phyloP scores from a whole-genome alignment of 2,888 invertebrate species.

The Clitarchus hookeri region DNA sequence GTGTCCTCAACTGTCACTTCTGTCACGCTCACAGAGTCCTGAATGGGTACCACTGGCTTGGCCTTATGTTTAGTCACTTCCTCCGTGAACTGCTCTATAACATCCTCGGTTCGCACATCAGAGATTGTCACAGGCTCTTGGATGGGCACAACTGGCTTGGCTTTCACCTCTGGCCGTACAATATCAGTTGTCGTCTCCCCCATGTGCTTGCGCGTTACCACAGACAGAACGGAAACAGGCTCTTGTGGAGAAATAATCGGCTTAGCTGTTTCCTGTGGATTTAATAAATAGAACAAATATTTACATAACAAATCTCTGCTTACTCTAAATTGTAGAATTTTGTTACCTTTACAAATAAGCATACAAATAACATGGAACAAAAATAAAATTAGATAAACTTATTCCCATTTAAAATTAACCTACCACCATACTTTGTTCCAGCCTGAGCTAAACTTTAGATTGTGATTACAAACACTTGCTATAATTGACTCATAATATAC shows the following conservation, averaged over 20 bases:
- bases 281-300: background rate
- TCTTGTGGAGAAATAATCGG: conserved; percentile 61
- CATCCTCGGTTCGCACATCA: conserved; percentile 44
- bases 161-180: conserved; percentile 50
- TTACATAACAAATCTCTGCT: background rate
- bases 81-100: conserved; percentile 42
- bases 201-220: conserved; percentile 66
- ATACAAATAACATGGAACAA: too few relatives aligned
- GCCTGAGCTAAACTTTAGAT: too few relatives aligned
- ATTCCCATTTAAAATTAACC: too few relatives aligned
- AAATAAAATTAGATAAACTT: too few relatives aligned
- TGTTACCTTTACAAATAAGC: too few relatives aligned
- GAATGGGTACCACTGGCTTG: conserved; percentile 48
- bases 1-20: conserved; percentile 44
- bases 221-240: conserved; percentile 63
- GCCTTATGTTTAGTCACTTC: conserved; percentile 50
- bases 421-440: too few relatives aligned
- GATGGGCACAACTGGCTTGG: conserved; percentile 49
- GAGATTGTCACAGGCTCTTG: conserved; percentile 47
- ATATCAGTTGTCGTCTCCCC: conserved; percentile 54
- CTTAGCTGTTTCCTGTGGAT: conserved; percentile 53
- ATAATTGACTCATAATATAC: too few relatives aligned
- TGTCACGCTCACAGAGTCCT: conserved; percentile 47
- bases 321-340: too few relatives aligned
- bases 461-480: too few relatives aligned